phyloP scores from a whole-genome alignment of 2,888 invertebrate species.

The Galerucella pusilla region DNA sequence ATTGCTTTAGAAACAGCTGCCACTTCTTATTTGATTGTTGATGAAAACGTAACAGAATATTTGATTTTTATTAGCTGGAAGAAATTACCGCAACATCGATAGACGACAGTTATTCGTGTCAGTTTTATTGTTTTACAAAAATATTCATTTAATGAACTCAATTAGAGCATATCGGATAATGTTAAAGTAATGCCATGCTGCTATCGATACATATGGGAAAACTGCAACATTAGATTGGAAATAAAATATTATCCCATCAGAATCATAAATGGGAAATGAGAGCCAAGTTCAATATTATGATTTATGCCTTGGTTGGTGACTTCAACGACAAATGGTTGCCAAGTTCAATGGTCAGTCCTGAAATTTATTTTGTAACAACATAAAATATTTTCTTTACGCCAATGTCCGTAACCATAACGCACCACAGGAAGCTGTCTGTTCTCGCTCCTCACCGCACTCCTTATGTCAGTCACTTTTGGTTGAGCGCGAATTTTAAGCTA shows the following conservation, averaged over 20 bases:
- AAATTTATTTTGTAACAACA: no score
- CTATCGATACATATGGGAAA: background rate
- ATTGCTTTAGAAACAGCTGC: conserved; percentile 5
- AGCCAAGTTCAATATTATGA: no score
- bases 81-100: conserved; percentile 12
- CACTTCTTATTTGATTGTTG: background rate
- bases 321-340: no score
- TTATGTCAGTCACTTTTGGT: no score
- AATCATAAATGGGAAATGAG: no score
- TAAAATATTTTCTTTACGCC: no score
- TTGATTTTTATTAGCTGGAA: conserved; percentile 13
- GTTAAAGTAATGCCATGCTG: background rate
- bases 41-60: conserved; percentile 8
- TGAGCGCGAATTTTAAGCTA: no score
- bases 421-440: no score
- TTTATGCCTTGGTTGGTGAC: no score
- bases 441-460: no score
- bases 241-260: background rate
- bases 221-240: background rate
- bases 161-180: conserved; percentile 26
- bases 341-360: no score
- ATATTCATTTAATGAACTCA: conserved; percentile 18
- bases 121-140: conserved; percentile 18
- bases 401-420: no score
- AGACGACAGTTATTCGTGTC: conserved; percentile 29